These are phyloP conservation scores for Strigamia maritima DNA, from an alignment of 2,888 invertebrate genomes.

Conservation along the genomic window DNA sequence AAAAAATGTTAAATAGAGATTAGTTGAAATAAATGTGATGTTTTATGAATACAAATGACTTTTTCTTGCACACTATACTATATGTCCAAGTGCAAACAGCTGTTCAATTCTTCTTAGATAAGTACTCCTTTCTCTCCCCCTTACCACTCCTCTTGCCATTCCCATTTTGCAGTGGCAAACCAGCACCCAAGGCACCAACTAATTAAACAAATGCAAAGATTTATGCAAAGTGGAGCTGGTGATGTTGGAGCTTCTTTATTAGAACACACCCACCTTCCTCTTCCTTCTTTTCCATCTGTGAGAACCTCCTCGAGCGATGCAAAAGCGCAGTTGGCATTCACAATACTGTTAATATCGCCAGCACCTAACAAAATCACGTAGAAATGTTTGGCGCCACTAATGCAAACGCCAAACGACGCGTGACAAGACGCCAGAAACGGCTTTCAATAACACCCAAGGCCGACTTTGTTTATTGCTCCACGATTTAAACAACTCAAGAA, in stretches of 20 bases:
- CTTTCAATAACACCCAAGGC: not conserved
- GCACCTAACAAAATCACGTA: constrained; percentile 15
- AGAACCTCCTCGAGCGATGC: not conserved
- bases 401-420: constrained; percentile 3
- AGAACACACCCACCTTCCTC: not conserved
- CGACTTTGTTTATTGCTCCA: not conserved
- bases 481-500: no score
- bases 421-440: not conserved
- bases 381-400: not conserved
- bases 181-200: constrained; percentile 23
- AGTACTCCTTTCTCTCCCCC: not conserved
- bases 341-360: constrained; percentile 4
- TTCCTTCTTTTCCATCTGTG: not conserved
- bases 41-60: constrained; percentile 11
- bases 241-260: constrained; percentile 10
- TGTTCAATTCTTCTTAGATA: constrained; percentile 19
- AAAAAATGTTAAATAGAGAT: not conserved
- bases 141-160: not conserved
- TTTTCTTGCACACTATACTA: not conserved
- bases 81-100: constrained; percentile 10
- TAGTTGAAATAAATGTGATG: constrained; percentile 19
- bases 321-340: not conserved
- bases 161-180: constrained; percentile 5
- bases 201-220: constrained; percentile 19
- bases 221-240: constrained; percentile 19